Evolutionary conservation across 1,140 invertebrate genomes (phyloP).

Genomic region (Nasonia giraulti): DNA sequence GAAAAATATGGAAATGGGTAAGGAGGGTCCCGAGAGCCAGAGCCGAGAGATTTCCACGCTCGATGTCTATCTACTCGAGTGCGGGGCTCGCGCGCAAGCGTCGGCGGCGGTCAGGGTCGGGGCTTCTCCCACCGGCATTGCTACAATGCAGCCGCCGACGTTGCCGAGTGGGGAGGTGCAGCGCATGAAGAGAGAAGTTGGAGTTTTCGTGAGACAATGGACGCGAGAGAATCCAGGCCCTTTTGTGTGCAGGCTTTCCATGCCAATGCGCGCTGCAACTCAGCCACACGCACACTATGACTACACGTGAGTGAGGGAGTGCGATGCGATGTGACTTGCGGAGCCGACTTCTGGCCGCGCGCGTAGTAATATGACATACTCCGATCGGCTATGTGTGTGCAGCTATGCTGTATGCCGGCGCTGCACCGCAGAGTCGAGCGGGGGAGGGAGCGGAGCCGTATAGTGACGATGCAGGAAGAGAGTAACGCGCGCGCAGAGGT

Average conservation of each 20-base stretch:
- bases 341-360: no score
- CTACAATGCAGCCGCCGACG: neutral
- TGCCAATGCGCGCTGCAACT: no score
- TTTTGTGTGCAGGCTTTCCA: neutral
- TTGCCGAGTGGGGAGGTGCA: neutral
- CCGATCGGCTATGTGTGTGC: neutral
- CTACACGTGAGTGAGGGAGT: no score
- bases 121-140: neutral
- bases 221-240: neutral
- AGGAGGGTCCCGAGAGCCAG: conserved; percentile 5
- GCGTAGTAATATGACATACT: no score
- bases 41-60: conserved; percentile 12
- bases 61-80: conserved; percentile 26
- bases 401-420: no score
- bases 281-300: no score
- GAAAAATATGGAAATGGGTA: conserved; percentile 40
- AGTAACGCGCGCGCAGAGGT: neutral
- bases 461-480: neutral
- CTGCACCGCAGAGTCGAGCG: neutral
- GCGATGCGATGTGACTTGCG: no score
- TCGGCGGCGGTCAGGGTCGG: conserved; percentile 47
- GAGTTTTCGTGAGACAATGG: conserved; percentile 9
- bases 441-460: neutral
- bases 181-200: neutral
- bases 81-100: neutral